These are phyloP conservation scores for Leptinotarsa juncta DNA, from an alignment of 2,888 invertebrate genomes.

Conservation along the genomic window DNA sequence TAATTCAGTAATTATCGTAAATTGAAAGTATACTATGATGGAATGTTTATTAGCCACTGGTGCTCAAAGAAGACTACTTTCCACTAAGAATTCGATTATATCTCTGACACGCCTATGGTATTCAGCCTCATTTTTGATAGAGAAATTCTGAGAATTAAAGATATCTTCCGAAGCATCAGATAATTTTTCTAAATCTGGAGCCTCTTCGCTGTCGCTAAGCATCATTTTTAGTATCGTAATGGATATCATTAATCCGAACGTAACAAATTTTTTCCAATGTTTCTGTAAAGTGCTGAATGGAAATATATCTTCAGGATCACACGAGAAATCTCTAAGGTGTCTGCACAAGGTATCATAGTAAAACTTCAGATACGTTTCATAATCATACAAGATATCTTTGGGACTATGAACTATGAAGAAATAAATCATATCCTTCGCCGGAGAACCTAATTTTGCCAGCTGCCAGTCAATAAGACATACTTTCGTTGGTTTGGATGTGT, in stretches of 20 bases:
- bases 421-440: constrained; percentile 51
- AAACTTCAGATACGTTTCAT: constrained; percentile 46
- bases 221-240: constrained; percentile 27
- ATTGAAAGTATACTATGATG: too few relatives aligned
- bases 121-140: too few relatives aligned
- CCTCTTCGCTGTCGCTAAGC: constrained; percentile 29
- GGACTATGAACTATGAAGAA: constrained; percentile 49
- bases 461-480: constrained; percentile 54
- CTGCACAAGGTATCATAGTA: constrained; percentile 49
- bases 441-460: constrained; percentile 44
- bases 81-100: too few relatives aligned
- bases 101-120: too few relatives aligned
- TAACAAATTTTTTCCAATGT: constrained; percentile 27
- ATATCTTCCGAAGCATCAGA: too few relatives aligned
- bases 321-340: constrained; percentile 46
- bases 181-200: constrained; percentile 5
- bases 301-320: constrained; percentile 47
- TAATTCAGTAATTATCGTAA: too few relatives aligned
- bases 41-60: too few relatives aligned
- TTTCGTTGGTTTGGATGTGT: constrained; percentile 21
- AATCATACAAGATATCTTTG: constrained; percentile 45
- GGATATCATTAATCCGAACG: constrained; percentile 22
- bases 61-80: too few relatives aligned
- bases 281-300: constrained; percentile 28
- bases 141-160: too few relatives aligned